These are phyloP conservation scores for Chalcis sispes DNA, from an alignment of 2,888 invertebrate species.

Conservation along the genomic window DNA sequence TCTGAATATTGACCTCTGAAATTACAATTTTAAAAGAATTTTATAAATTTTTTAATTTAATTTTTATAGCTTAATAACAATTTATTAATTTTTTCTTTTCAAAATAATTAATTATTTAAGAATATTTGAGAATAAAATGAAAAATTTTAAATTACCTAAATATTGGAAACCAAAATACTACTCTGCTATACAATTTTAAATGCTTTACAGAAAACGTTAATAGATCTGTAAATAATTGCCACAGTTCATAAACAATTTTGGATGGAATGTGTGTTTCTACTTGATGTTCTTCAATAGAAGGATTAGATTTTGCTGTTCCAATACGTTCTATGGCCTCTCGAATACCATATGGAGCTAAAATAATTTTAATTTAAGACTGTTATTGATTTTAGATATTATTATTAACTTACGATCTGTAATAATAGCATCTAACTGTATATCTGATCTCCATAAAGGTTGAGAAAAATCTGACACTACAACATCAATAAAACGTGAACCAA, in stretches of 20 bases:
- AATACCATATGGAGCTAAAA: slow-evolving; percentile 96
- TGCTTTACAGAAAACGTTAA: slow-evolving; percentile 88
- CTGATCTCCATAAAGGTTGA: slow-evolving; percentile 85
- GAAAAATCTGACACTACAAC: slow-evolving; percentile 95
- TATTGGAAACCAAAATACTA: slow-evolving; percentile 98
- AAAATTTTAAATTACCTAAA: slow-evolving; percentile 80
- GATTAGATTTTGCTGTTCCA: slow-evolving; percentile 80
- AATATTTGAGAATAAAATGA: slow-evolving; percentile 13
- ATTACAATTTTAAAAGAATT: slow-evolving; percentile 52
- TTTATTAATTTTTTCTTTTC: slow-evolving; percentile 1
- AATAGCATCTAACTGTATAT: slow-evolving; percentile 90
- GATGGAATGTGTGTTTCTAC: slow-evolving; percentile 86
- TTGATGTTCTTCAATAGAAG: slow-evolving; percentile 82
- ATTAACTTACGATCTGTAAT: slow-evolving; percentile 92
- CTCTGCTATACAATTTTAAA: slow-evolving; percentile 85
- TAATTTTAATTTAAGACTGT: slow-evolving; percentile 4
- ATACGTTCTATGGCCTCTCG: slow-evolving; percentile 94
- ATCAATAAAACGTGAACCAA: slow-evolving; percentile 87
- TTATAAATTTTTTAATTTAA: no score
- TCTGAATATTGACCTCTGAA: slow-evolving; percentile 85
- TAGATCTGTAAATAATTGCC: slow-evolving; percentile 90
- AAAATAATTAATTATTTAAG: neutral
- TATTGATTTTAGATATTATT: slow-evolving; percentile 30
- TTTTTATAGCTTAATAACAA: slow-evolving; percentile 39
- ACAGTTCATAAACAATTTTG: slow-evolving; percentile 90